phyloP scores from a whole-genome alignment of 2,797 vertebrate species.

The Rhyacichthys aspro region DNA sequence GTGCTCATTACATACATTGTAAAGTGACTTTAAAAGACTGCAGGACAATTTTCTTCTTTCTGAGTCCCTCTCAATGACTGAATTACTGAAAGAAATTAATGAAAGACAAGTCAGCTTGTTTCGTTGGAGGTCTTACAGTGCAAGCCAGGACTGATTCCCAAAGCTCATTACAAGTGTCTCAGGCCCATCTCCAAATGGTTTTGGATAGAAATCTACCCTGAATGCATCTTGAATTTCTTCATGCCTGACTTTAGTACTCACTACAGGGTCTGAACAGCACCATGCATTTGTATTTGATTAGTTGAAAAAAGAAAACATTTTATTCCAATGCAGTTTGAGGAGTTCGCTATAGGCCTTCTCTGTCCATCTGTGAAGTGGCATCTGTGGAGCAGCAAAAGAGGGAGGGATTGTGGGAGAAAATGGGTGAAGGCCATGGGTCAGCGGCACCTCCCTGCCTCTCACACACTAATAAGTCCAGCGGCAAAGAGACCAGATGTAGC shows the following conservation, averaged over 20 bases:
- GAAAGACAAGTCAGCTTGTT: slow-evolving; percentile 9
- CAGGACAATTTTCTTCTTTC: not conserved
- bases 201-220: not conserved
- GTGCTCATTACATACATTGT: too few species aligned
- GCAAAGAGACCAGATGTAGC: slow-evolving; percentile 6
- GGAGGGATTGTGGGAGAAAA: slow-evolving; percentile 16
- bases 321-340: not conserved
- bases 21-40: too few species aligned
- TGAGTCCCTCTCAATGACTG: not conserved
- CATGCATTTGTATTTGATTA: not conserved
- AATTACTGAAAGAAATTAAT: not conserved
- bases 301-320: too few species aligned
- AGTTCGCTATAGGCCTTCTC: slow-evolving; percentile 11
- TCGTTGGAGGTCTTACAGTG: not conserved
- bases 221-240: slow-evolving; percentile 1
- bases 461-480: not conserved
- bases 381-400: slow-evolving; percentile 48
- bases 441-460: slow-evolving; percentile 16
- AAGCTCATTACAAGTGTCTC: slow-evolving; percentile 3
- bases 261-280: not conserved
- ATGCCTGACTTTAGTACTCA: not conserved
- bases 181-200: not conserved
- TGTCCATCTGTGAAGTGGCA: slow-evolving; percentile 45
- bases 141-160: slow-evolving; percentile 3
- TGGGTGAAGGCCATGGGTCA: slow-evolving; percentile 41